A percentile compares a stretch with the other conserved stretches of the same genome.
phyloP scores from a whole-genome alignment of 2,113 vertebrate genomes.

The Apodemus speciosus region DNA sequence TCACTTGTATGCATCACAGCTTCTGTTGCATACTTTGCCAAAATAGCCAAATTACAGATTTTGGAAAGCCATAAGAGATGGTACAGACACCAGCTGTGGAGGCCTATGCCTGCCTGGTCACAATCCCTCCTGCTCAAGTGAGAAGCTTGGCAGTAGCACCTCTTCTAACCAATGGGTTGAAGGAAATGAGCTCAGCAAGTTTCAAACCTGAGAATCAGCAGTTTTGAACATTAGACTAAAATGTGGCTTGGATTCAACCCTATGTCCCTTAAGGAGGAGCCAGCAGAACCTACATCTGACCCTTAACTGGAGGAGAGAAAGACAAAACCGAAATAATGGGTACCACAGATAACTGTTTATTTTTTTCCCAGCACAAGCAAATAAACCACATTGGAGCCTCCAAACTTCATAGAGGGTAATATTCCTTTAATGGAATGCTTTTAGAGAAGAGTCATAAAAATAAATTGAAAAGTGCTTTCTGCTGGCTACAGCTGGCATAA shows the following conservation, averaged over 20 bases:
- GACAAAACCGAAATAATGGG: slow-evolving; percentile 55
- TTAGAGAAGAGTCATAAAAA: slow-evolving; percentile 88
- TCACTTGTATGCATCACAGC: not conserved
- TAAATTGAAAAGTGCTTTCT: slow-evolving; percentile 86
- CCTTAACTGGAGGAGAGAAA: slow-evolving; percentile 23
- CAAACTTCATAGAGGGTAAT: slow-evolving; percentile 81
- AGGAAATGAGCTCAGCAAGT: not conserved
- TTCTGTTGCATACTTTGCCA: not conserved
- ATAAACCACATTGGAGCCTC: slow-evolving; percentile 81
- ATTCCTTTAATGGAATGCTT: slow-evolving; percentile 88
- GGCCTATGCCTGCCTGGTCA: not conserved
- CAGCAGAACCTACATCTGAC: slow-evolving; percentile 52
- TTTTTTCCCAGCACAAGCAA: slow-evolving; percentile 81
- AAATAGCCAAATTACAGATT: not conserved
- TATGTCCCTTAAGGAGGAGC: fast-evolving
- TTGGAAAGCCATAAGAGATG: not conserved
- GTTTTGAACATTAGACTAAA: not conserved
- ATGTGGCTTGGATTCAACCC: not conserved
- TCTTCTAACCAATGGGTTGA: not conserved
- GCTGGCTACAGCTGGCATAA: slow-evolving; percentile 82
- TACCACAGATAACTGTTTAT: slow-evolving; percentile 70
- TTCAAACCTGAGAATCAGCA: not conserved
- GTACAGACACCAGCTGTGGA: not conserved
- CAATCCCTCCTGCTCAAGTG: not conserved
- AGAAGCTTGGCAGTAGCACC: not conserved